Evolutionary conservation across 2,113 vertebrate species (phyloP), one percentile per base, ranked within the genome.

Genomic region (Podilymbus podiceps): DNA sequence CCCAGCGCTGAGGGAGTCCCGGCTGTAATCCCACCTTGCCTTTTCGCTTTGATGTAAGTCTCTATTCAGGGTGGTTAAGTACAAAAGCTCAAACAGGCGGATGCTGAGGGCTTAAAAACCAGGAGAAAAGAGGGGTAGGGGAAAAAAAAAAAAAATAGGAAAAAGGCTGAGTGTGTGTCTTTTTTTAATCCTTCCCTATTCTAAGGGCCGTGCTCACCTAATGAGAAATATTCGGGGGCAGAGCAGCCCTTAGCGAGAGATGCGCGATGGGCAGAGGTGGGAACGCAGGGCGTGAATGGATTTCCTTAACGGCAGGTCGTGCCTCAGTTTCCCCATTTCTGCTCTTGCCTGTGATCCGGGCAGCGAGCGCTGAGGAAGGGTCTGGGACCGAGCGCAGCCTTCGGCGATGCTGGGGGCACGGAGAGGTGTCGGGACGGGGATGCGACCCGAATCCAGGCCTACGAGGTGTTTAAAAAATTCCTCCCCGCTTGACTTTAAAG

Each of bases 291-390:
- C 38, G n/a, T n/a, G n/a, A n/a, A n/a, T n/a, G n/a, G n/a, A n/a
- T n/a, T n/a, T n/a, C 4, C 7, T 38, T n/a, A 55, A 23, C 1
- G 4, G 8, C 12, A 11, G 33, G 3, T 52, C 0, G 3, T 92
- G 95, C 91, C 95, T 97, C 91, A 49, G 87, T 95, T 92, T 94
- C 91, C 87, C 59, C 49, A 68, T 31, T 18, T 2, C 35, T 71
- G 66, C 74, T 35, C 4, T 30, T 9, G 0, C 40, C 22, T 19
- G 38, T 9, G 38, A 38, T 38, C 38, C 38, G 38, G 38, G 38
- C 38, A 38, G 38, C 38, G 38, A 38, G 38, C 38, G 38, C 38
- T 38, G 38, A 38, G 38, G 38, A 38, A 38, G 38, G 38, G 38
- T 38, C 38, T 1, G 12, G 40, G 49, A 3, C 9, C 4, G 7